phyloP scores from a whole-genome alignment of 2,888 invertebrate genomes.

The Tetheella fluctuosa region DNA sequence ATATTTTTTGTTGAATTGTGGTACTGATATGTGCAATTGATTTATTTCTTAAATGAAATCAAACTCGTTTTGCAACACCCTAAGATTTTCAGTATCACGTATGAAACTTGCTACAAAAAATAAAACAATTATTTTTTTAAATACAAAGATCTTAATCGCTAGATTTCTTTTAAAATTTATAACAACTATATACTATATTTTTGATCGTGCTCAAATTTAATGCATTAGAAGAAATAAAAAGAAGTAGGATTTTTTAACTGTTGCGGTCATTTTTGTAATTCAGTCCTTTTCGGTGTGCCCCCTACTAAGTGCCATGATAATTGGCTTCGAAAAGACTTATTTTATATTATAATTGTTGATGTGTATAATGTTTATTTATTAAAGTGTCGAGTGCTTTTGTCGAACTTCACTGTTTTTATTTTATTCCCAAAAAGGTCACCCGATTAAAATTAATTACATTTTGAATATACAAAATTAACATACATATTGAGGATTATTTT shows the following conservation, averaged over 20 bases:
- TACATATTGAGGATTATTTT: too few relatives aligned
- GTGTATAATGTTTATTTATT: conserved; percentile 37
- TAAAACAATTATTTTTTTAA: too few relatives aligned
- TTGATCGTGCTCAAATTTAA: background rate
- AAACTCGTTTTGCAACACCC: too few relatives aligned
- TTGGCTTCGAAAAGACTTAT: conserved; percentile 26
- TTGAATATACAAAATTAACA: too few relatives aligned
- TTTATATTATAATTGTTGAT: conserved; percentile 23
- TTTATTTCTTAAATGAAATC: background rate
- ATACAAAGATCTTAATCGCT: too few relatives aligned
- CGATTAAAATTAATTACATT: too few relatives aligned
- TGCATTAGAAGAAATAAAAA: background rate
- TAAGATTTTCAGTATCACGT: too few relatives aligned
- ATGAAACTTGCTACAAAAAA: too few relatives aligned
- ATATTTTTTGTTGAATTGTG: conserved; percentile 15
- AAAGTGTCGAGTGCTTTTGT: conserved; percentile 49
- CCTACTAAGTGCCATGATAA: conserved; percentile 41
- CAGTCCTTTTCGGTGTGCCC: conserved; percentile 7
- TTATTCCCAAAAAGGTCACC: background rate
- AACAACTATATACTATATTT: background rate
- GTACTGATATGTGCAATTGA: background rate
- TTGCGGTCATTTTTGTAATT: conserved; percentile 1
- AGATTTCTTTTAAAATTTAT: too few relatives aligned
- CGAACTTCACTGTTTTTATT: conserved; percentile 17
- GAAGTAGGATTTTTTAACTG: background rate